Conservation (phyloP, 2,888 invertebrate species). For the Ormia ochracea region DNA sequence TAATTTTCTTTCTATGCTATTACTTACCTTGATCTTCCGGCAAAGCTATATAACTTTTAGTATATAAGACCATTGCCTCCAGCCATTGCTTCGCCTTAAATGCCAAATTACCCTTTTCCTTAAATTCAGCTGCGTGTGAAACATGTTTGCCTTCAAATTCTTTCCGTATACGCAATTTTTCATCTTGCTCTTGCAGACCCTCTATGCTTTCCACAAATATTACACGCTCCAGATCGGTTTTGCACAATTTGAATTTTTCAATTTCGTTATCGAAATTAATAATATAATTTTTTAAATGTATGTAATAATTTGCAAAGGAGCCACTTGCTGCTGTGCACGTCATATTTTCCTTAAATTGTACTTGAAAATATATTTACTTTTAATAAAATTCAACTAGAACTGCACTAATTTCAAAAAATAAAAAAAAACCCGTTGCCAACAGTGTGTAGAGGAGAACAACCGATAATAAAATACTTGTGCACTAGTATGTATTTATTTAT, state of each 20-base stretch:
- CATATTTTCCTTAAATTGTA: slow-evolving; percentile 61
- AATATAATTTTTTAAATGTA: slow-evolving; percentile 78
- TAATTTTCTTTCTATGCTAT: neutral
- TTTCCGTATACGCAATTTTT: slow-evolving; percentile 78
- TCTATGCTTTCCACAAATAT: slow-evolving; percentile 79
- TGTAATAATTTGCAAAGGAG: slow-evolving; percentile 83
- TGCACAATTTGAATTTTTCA: slow-evolving; percentile 81
- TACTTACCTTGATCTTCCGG: slow-evolving; percentile 83
- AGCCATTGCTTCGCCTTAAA: slow-evolving; percentile 85
- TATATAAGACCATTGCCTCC: slow-evolving; percentile 84
- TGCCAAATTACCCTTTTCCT: slow-evolving; percentile 84
- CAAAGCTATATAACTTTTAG: slow-evolving; percentile 82
- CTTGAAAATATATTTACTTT: neutral
- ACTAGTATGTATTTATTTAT: no score
- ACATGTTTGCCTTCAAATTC: slow-evolving; percentile 79
- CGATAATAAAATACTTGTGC: no score
- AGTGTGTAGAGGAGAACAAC: neutral
- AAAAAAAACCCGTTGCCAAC: slow-evolving; percentile 3
- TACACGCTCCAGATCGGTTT: slow-evolving; percentile 82
- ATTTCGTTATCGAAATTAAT: slow-evolving; percentile 79
- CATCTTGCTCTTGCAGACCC: slow-evolving; percentile 77
- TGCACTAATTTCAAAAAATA: slow-evolving; percentile 41
- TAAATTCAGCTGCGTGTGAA: slow-evolving; percentile 80
- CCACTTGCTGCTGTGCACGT: slow-evolving; percentile 73
- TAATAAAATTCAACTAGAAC: slow-evolving; percentile 32